phyloP scores from a whole-genome alignment of 1,140 invertebrate species.

The Cydia pomonella region DNA sequence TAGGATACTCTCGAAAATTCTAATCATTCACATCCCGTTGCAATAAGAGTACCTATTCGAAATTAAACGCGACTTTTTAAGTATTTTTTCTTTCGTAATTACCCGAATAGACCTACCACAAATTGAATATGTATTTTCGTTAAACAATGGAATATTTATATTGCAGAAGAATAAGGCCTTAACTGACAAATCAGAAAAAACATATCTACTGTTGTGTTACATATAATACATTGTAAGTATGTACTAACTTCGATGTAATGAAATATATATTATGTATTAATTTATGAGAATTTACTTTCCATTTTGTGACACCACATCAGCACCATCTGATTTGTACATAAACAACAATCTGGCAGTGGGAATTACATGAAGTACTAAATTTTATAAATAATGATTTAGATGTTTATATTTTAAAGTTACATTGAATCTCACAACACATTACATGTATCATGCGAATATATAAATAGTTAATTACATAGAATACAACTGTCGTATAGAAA shows the following conservation, averaged over 20 bases:
- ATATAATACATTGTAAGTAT: neutral
- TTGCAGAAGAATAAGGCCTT: no score
- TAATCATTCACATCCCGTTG: no score
- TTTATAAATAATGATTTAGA: neutral
- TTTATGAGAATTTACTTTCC: neutral
- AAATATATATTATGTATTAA: neutral
- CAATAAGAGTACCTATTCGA: no score
- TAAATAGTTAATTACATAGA: neutral
- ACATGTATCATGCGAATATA: conserved; percentile 24
- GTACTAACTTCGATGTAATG: conserved; percentile 24
- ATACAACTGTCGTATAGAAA: conserved; percentile 24
- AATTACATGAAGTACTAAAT: conserved; percentile 4
- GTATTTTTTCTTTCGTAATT: no score
- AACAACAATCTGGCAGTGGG: conserved; percentile 27
- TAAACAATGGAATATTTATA: neutral
- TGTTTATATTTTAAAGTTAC: conserved; percentile 11
- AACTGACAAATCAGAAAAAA: no score
- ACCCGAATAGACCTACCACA: no score
- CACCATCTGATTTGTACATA: conserved; percentile 26
- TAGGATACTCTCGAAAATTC: no score
- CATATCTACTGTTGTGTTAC: no score
- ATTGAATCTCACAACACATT: conserved; percentile 20
- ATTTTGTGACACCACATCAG: conserved; percentile 11
- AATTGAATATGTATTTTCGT: neutral
- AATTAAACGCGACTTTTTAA: no score